Evolutionary conservation across 1,140 invertebrate genomes (phyloP), one percentile per base, ranked within the genome.

Genomic region (Tetragonula clypearis): DNA sequence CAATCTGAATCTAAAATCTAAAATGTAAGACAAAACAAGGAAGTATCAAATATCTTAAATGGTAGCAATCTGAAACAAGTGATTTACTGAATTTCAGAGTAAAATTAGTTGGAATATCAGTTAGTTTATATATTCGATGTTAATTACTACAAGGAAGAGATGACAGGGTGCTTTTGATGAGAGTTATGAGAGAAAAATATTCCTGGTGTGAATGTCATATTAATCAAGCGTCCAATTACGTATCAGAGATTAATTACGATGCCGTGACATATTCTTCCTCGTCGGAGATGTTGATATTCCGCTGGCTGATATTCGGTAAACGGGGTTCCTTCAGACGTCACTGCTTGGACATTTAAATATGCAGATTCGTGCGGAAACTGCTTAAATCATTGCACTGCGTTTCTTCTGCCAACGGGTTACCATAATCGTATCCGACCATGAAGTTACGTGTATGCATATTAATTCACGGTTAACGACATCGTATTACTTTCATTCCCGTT

Each of bases 341-440:
- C 35, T 65, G 23, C 23, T 49, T 2, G 14, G 30, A 73, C 65
- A 66, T 53, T 79, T 55, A 65, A 81, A 66, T 81, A 86, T 86
- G 84, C 75, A 77, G 62, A 86, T 81, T 73, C 58, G 71, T 56
- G 53, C 26, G 76, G 66, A 19, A 71, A 19, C 56, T 65, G 49
- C 60, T 75, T 66, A 75, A 82, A 82, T 75, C 71, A 49, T 65
- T 56, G 55, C 26, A 55, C 5, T 3, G n/a, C 15, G 14, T 23
- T 55, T 23, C 35, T 5, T 21, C 55, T 30, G 9, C 21, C 49
- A 17, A 0, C 49, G 21, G n/a, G 53, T 8, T 53, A 49, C 6
- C 15, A 1, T 19, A 72, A 72, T 14, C 23, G 23, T 41, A 72
- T 0, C 14, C 23, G 14, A 21, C 5, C 14, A 72, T 1, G 14